Evolutionary conservation across 2,113 vertebrate species (phyloP), one percentile per base, ranked within the genome.

Genomic region (Corvus cornix): DNA sequence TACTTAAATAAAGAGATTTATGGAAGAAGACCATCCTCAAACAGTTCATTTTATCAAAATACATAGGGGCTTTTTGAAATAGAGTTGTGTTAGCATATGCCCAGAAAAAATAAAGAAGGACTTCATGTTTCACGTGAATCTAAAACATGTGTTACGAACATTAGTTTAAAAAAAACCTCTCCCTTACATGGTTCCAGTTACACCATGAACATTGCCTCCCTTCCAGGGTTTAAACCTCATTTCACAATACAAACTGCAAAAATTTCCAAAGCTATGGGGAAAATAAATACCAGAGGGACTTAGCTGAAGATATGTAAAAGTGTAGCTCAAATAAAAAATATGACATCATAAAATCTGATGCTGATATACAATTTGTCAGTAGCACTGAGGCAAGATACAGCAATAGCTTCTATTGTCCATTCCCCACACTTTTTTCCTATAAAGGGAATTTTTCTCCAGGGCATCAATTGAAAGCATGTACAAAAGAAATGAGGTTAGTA

Each of bases 401-500:
- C 81, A 81, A 67, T 39, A 85, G n/a, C 19, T 37, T 84, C 39
- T 23, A 27, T 41, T 76, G 37, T 83, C 33, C 13, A 22, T 84
- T 83, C 69, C 41, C 51, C 49, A 75, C 82, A 20, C 37, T 79
- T 95, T 58, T 76, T 79, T 96, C 37, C 69, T 52, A 80, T 86
- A 96, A 95, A 97, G 81, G 53, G 82, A 97, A 95, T 97, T 97
- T 46, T 94, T 96, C 97, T 98, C 93, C 59, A 83, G 91, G 95
- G 95, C 91, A 96, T 97, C 87, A 92, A 77, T 52, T 97, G 97
- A 98, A 97, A 93, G 75, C 52, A 68, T 88, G 89, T 96, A 96
- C 80, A 97, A 97, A 97, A 97, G 93, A 97, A 97, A 98, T 95
- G 85, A 97, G 96, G 97, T 97, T 98, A 93, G 96, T 97, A 97